Evolutionary conservation across 1,140 invertebrate genomes (phyloP).

Genomic region (Drosophila nebulosa): DNA sequence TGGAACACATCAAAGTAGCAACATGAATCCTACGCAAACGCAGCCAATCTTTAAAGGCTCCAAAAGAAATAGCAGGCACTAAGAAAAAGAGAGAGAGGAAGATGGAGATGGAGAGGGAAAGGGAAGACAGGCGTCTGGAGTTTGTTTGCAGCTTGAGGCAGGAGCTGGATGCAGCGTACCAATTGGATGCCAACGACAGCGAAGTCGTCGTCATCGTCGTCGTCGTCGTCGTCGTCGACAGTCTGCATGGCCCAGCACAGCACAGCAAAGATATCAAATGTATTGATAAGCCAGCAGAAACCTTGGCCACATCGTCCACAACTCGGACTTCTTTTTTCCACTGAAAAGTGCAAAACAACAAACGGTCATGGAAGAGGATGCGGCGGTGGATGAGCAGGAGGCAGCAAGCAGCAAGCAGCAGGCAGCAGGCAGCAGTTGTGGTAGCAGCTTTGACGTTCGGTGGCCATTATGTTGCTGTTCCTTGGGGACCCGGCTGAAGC

Average conservation of each 20-base stretch:
- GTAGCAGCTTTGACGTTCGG: slow-evolving; percentile 55
- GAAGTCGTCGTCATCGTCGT: slow-evolving; percentile 15
- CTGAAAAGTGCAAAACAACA: slow-evolving; percentile 67
- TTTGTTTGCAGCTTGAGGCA: background rate
- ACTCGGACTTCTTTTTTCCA: slow-evolving; percentile 47
- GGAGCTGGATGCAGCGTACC: slow-evolving; percentile 49
- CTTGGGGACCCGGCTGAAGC: slow-evolving; percentile 39
- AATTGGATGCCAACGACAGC: slow-evolving; percentile 66
- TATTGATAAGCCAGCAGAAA: slow-evolving; percentile 65
- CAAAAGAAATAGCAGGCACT: slow-evolving; percentile 39
- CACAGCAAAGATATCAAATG: slow-evolving; percentile 67
- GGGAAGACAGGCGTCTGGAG: background rate
- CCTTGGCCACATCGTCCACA: slow-evolving; percentile 39
- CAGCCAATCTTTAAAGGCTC: slow-evolving; percentile 57
- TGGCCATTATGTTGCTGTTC: slow-evolving; percentile 70
- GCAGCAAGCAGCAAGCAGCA: background rate
- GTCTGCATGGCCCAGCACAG: slow-evolving; percentile 27
- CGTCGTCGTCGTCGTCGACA: slow-evolving; percentile 17
- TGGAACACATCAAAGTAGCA: slow-evolving; percentile 64
- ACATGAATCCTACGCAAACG: slow-evolving; percentile 75
- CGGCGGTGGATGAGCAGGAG: background rate
- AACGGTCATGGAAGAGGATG: slow-evolving; percentile 31
- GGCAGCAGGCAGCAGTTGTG: background rate
- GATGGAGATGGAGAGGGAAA: background rate
- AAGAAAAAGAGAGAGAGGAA: background rate